Conservation (phyloP, 1,140 invertebrate species). For the Scaptomyza graminum region DNA sequence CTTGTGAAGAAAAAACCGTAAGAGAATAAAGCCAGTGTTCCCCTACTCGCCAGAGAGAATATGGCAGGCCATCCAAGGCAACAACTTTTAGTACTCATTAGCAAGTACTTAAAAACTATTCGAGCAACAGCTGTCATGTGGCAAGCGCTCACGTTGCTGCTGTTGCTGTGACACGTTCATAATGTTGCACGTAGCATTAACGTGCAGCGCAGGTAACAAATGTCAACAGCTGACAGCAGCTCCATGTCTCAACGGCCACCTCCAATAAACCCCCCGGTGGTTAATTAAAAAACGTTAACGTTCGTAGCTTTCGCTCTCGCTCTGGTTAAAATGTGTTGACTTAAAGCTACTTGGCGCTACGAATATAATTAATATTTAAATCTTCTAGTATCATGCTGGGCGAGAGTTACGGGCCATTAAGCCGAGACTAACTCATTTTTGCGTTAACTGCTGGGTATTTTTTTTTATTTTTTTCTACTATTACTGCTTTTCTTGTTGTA, state of each 20-base stretch:
- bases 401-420: constrained; percentile 58
- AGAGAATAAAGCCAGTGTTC: constrained; percentile 1
- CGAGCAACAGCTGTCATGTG: constrained; percentile 73
- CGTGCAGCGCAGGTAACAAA: constrained; percentile 56
- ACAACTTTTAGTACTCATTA: constrained; percentile 67
- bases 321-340: constrained; percentile 9
- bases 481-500: constrained; percentile 7
- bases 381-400: constrained; percentile 29
- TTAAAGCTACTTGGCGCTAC: constrained; percentile 35
- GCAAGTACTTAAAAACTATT: constrained; percentile 79
- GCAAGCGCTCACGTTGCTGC: constrained; percentile 24
- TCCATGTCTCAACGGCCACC: constrained; percentile 34
- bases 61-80: neutral
- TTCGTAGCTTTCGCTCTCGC: constrained; percentile 38
- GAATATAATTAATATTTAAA: constrained; percentile 62
- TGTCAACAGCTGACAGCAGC: constrained; percentile 74
- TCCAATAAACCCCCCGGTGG: constrained; percentile 52
- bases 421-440: constrained; percentile 25
- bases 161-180: constrained; percentile 44
- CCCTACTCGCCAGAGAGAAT: constrained; percentile 8
- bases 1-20: neutral
- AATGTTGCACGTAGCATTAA: constrained; percentile 55
- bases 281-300: constrained; percentile 72
- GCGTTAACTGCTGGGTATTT: constrained; percentile 6
- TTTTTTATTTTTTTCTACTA: no score